These are phyloP conservation scores for Lepus townsendii DNA, from an alignment of 2,797 vertebrate genomes.

Conservation along the genomic window DNA sequence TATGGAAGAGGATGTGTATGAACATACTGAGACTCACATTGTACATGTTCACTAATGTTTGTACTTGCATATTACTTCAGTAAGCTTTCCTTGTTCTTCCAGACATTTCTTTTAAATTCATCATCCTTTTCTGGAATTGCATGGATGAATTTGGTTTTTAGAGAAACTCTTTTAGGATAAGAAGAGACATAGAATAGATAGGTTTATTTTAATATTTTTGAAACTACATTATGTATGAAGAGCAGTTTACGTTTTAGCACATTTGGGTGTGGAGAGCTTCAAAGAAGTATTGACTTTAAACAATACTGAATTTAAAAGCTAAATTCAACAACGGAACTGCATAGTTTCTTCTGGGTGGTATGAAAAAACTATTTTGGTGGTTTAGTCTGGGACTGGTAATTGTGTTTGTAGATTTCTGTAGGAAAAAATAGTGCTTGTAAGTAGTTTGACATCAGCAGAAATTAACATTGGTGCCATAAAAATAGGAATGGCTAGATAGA, in stretches of 20 bases:
- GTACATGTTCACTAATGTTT: background rate
- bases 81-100: conserved; percentile 59
- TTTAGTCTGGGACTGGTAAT: conserved; percentile 60
- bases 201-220: conserved; percentile 50
- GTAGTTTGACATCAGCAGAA: conserved; percentile 53
- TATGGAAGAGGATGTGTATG: background rate
- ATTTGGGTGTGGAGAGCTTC: conserved; percentile 34
- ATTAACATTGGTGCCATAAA: conserved; percentile 45
- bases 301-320: conserved; percentile 40
- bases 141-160: conserved; percentile 63
- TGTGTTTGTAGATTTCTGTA: conserved; percentile 51
- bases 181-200: background rate
- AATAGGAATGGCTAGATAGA: background rate
- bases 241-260: background rate
- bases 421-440: conserved; percentile 36
- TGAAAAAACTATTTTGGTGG: conserved; percentile 58
- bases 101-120: conserved; percentile 39
- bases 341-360: conserved; percentile 55
- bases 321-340: conserved; percentile 51
- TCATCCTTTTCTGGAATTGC: conserved; percentile 60
- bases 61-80: background rate
- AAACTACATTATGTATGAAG: conserved; percentile 51
- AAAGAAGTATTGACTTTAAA: conserved; percentile 46
- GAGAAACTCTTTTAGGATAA: conserved; percentile 38
- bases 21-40: background rate